Evolutionary conservation across 2,888 invertebrate genomes (phyloP).

Genomic region (Drosophila robusta): DNA sequence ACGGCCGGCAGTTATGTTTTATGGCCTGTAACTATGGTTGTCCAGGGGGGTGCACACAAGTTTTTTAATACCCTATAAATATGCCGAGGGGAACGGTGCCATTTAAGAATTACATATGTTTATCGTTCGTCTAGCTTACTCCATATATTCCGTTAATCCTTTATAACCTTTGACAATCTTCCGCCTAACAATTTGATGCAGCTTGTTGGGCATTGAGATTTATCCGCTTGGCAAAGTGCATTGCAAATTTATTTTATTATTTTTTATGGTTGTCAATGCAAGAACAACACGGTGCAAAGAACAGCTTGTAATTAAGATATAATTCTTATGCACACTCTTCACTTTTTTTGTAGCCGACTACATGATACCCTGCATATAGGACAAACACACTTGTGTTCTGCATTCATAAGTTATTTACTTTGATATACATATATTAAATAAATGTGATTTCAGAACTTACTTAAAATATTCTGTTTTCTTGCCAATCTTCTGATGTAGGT

Average conservation of each 20-base stretch:
- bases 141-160: background rate
- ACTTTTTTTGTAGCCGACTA: too few species aligned
- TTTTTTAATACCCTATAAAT: slow-evolving; percentile 2
- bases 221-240: slow-evolving; percentile 1
- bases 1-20: slow-evolving; percentile 27
- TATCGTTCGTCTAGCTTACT: background rate
- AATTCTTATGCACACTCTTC: background rate
- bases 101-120: background rate
- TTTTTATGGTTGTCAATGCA: background rate
- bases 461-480: background rate
- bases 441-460: background rate
- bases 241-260: background rate
- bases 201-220: background rate
- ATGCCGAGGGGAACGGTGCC: background rate
- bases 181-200: background rate
- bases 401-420: background rate
- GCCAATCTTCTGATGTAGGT: too few species aligned
- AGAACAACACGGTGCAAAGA: too few species aligned
- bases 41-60: background rate
- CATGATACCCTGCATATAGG: too few species aligned
- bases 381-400: too few species aligned
- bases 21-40: slow-evolving; percentile 8
- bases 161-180: background rate
- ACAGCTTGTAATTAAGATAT: too few species aligned
- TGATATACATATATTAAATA: background rate